Evolutionary conservation across 2,888 invertebrate genomes (phyloP), one percentile per base, ranked within the genome.

Genomic region (Sminthurides aquaticus): DNA sequence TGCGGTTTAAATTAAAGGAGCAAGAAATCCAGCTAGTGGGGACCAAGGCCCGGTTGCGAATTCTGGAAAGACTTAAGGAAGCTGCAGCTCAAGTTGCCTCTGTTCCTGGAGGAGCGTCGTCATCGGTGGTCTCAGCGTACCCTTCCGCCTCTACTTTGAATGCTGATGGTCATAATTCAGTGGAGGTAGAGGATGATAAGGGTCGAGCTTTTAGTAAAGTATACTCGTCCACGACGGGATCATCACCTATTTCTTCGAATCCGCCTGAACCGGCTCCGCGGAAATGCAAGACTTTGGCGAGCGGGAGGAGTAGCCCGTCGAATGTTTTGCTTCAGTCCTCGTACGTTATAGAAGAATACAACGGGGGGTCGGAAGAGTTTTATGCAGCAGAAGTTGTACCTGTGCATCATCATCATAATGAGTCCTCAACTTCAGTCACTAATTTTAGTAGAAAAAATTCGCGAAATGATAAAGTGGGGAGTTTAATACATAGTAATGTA

Each of bases 21-120:
- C 70, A 71, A 64, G 73, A 73, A 56, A 73, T 73, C 28, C 69
- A 73, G 61, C 55, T 73, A 49, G 73, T 71, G 60, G 73, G 73
- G 49, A 73, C 73, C 49, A 71, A 71, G 67, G 73, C 73, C 20
- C 67, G 68, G 34, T 65, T 73, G 34, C 64, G 73, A 18, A 71
- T 73, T 54, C 52, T 73, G 2, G 71, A 73, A 55, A 70, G 70
- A 62, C 68, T 59, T 29, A 64, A 67, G 22, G 57, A 62, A 34
- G 57, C 57, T 1, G 49, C 61, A 20, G 62, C 63, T 2, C 52
- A 34, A 11, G 58, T 57, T 26, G 58, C 49, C 1, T 56, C 62
- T 22, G 56, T 56, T 48, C 56, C 62, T 34, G 43, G 43, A 34
- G 5, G 8, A 34, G 5, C 43, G 43, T 34, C 43, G 15, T 34